A percentile compares a stretch with the other conserved stretches of the same genome.
These are phyloP conservation scores for Chinchilla lanigera DNA, from an alignment of 2,113 vertebrate genomes.

Conservation along the genomic window DNA sequence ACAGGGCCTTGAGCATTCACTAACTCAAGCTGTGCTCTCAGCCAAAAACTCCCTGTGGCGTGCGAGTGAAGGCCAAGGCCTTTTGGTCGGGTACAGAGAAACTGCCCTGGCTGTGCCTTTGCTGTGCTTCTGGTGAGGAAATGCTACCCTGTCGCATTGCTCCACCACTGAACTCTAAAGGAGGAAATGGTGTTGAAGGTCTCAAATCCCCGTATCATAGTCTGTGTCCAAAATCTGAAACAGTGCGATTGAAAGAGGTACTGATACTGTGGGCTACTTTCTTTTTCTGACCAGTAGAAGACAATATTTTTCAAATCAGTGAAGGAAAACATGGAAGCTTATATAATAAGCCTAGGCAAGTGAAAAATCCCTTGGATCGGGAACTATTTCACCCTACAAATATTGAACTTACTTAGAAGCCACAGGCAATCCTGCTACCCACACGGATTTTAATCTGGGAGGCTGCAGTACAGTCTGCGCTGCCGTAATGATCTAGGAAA, in stretches of 20 bases:
- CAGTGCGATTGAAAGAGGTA: not conserved
- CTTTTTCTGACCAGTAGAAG: not conserved
- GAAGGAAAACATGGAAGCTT: not conserved
- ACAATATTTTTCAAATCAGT: not conserved
- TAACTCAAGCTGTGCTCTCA: not conserved
- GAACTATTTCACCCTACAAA: slow-evolving; percentile 5
- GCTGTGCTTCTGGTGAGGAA: slow-evolving; percentile 25
- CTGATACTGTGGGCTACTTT: not conserved
- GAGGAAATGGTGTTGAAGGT: slow-evolving; percentile 34
- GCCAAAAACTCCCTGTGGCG: slow-evolving; percentile 23
- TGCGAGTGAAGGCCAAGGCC: slow-evolving; percentile 25
- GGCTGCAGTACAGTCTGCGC: not conserved
- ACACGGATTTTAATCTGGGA: not conserved
- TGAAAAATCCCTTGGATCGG: slow-evolving; percentile 3
- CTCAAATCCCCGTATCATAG: slow-evolving; percentile 1
- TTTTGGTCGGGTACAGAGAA: slow-evolving; percentile 59
- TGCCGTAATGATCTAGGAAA: not conserved
- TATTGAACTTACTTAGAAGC: slow-evolving; percentile 16
- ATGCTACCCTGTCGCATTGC: slow-evolving; percentile 38
- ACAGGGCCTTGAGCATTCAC: slow-evolving; percentile 24
- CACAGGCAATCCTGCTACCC: not conserved
- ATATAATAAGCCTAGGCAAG: slow-evolving; percentile 10
- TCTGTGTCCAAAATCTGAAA: slow-evolving; percentile 28
- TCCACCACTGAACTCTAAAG: slow-evolving; percentile 26
- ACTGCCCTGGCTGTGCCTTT: slow-evolving; percentile 1